Base-by-base conservation (phyloP, 2,113 vertebrate species). In the Larimichthys polyactis region DNA sequence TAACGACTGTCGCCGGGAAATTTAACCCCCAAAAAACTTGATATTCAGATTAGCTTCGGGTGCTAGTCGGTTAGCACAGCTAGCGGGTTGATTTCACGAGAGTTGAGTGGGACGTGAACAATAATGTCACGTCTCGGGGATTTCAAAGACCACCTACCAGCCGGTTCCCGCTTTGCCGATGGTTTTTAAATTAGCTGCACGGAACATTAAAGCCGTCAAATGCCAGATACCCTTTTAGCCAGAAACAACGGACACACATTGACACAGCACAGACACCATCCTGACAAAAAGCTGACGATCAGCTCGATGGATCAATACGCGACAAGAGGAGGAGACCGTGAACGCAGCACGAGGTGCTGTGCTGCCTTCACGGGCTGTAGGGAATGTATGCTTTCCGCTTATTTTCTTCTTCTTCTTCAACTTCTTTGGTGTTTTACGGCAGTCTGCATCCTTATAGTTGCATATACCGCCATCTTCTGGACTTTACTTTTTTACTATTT, bases 121-220 rank as follows among this genome's bases (percentile, higher is more conserved):
- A 86, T 71, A 69, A 69, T 80, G 78, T 79, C 85, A 75, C 82
- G 87, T 89, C 75, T 84, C 54, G 15, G n/a, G 27, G 62, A 68
- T 64, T 79, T 80, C 29, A 86, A 85, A 89, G 48, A 90, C 65
- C 60, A 93, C 94, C 87, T 93, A 96, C 95, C 95, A 96, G 95
- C 95, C 91, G 89, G 93, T 95, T 94, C 94, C 93, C 89, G 93
- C 93, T 95, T 95, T 95, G 91, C 94, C 93, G 91, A 95, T 94
- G 90, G 91, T 93, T 93, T 95, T 94, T 89, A 92, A 68, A 87
- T 94, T 94, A 71, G 93, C 92, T 83, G 95, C 93, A 82, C 94
- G 94, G 94, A 94, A 96, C 95, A 96, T 96, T 88, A 96, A 96
- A 94, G 90, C 93, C 89, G 44, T 88, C 81, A 87, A 87, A 89